Base-by-base conservation (phyloP, 2,888 invertebrate species). In the Penaeus monodon region DNA sequence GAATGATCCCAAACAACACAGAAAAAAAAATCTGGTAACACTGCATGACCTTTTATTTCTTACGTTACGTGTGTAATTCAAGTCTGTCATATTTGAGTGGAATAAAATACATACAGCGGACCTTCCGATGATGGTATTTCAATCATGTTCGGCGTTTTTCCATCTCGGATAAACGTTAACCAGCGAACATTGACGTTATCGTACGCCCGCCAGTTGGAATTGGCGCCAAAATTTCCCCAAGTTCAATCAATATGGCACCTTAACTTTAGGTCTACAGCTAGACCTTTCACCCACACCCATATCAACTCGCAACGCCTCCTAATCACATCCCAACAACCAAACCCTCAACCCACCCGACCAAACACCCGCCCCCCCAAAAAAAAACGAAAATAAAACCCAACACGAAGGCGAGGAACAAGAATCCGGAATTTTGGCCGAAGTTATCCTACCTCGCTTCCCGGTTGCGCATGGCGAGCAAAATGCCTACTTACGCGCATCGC, bases 191-290 rank as follows among this genome's bases (percentile, higher is more conserved):
- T 70, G 38, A 29, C 70, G 10, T 24, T 38, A 81, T 86, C 86
- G 76, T 86, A 86, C 86, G 86, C 57, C 86, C 86, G 86, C 86
- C 86, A 76, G 81, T 76, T 70, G 81, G 81, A 86, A 73, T 81
- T 86, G 86, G 81, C 86, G 86, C 86, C 86, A 86, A 86, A 86
- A 86, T 81, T 74, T 81, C 68, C 86, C 77, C 73, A 82, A 86
- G 81, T 86, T 86, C 81, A 86, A 86, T 86, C 86, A 81, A 86
- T 86, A 86, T 80, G 77, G 44, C 65, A 38, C 81, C 76, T 63
- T 66, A 27, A 68, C 65, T 22, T n/a, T 73, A 73, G 38, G 38
- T 22, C 27, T 38, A 24, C 73, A 0, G 38, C 22, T 22, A 29
- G 73, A 73, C 73, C 17, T 4, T 38, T 57, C 17, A 57, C 57